Base-by-base conservation (phyloP, 2,888 invertebrate species). In the Pristionchus mayeri region DNA sequence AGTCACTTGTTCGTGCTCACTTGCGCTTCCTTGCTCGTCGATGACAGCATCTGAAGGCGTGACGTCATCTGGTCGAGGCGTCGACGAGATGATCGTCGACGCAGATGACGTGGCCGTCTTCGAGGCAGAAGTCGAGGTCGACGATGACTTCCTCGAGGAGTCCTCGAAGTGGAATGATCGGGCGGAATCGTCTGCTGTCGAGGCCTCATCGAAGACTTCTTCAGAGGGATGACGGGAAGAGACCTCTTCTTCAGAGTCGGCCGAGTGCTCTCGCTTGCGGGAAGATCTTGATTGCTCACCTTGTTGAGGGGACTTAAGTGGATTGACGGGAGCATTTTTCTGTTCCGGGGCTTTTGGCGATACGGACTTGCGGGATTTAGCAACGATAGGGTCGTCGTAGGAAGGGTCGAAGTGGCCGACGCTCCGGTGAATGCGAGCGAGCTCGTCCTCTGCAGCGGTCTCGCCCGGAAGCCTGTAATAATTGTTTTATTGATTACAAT, bases 141-240 rank as follows among this genome's bases (percentile, higher is more conserved):
- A n/a, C 3, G 71, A 71, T 0, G 71, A 71, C 7, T 16, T 71
- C 40, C 40, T 0, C 7, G 71, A 40, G 2, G 71, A 71, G 11
- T 71, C 71, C 71, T 71, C 44, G 71, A 71, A 71, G 40, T 40
- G 24, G 71, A 71, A 44, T 13, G 71, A 37, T 30, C 40, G 40
- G 3, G 71, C 40, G 37, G 71, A 71, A 24, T 71, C 71, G 4
- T 1, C 24, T n/a, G 71, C 71, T 3, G 71, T 71, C 6, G 71
- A 71, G 40, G 71, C 71, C 9, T 71, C 24, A 40, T 71, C 71
- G 11, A 4, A 24, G 24, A 71, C 24, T 13, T 40, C 21, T 3
- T 16, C 6, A 30, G 60, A 2, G 30, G 30, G 30, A 27, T 60
- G 30, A 30, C 3, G 13, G 18, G 54, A 16, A 7, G 7, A 7